phyloP scores from a whole-genome alignment of 2,888 invertebrate species.

The Mechanitis mazaeus region DNA sequence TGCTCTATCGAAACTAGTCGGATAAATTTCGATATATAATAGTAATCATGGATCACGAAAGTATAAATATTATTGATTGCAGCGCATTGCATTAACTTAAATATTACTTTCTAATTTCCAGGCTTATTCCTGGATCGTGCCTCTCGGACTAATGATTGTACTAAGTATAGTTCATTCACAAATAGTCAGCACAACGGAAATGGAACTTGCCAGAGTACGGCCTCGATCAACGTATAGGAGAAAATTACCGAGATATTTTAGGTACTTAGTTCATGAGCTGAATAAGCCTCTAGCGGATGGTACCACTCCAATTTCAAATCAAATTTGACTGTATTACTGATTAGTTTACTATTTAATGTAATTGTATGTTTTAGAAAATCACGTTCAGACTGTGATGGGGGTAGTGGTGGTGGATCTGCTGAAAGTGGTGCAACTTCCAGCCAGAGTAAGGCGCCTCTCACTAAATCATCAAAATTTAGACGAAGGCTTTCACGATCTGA shows the following conservation, averaged over 20 bases:
- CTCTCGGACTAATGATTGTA: slow-evolving; percentile 64
- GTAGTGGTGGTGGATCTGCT: slow-evolving; percentile 63
- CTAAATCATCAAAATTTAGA: slow-evolving; percentile 58
- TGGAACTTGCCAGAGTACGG: slow-evolving; percentile 65
- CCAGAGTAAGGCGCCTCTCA: slow-evolving; percentile 56
- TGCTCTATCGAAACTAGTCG: no score
- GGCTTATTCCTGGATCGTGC: slow-evolving; percentile 67
- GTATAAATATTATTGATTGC: no score
- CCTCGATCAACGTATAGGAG: slow-evolving; percentile 58
- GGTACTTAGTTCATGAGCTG: slow-evolving; percentile 36
- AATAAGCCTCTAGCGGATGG: no score
- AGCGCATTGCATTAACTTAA: no score
- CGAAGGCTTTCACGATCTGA: slow-evolving; percentile 60
- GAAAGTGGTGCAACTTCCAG: slow-evolving; percentile 69
- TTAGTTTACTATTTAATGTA: background rate
- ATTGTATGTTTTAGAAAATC: slow-evolving; percentile 41
- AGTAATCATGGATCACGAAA: no score
- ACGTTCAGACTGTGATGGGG: slow-evolving; percentile 63
- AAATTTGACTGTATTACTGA: no score
- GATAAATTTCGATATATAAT: no score
- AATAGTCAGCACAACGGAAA: slow-evolving; percentile 71
- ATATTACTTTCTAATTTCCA: slow-evolving; percentile 35
- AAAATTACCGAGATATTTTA: slow-evolving; percentile 64
- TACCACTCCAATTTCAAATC: no score
- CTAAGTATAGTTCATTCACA: slow-evolving; percentile 70